phyloP scores from a whole-genome alignment of 1,140 invertebrate genomes.

The Hypothenemus hampei region DNA sequence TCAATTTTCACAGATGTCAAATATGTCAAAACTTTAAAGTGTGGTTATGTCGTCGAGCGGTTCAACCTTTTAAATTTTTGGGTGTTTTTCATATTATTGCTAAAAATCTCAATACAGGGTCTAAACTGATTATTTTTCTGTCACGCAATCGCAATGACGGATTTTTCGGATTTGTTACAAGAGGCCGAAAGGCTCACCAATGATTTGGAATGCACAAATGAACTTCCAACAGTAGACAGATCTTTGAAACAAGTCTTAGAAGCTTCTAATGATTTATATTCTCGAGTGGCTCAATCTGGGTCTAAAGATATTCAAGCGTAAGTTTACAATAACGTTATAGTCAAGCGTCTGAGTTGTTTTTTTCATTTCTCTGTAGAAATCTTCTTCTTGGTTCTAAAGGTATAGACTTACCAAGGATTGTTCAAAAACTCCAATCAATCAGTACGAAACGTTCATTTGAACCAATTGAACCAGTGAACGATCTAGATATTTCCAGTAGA shows the following conservation, averaged over 20 bases:
- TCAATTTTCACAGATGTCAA: too few species aligned
- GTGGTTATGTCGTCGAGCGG: too few species aligned
- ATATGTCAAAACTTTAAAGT: too few species aligned
- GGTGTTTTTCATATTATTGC: too few species aligned
- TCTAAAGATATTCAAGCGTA: slow-evolving; percentile 91
- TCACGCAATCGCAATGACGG: too few species aligned
- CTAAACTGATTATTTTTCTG: too few species aligned
- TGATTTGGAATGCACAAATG: slow-evolving; percentile 77
- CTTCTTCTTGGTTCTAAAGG: slow-evolving; percentile 89
- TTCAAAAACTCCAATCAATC: slow-evolving; percentile 83
- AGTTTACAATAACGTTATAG: slow-evolving; percentile 42
- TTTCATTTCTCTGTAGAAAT: slow-evolving; percentile 57
- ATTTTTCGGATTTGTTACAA: slow-evolving; percentile 81
- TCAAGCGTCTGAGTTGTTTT: not conserved
- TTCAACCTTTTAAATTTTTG: too few species aligned
- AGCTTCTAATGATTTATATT: slow-evolving; percentile 85
- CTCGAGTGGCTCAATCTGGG: slow-evolving; percentile 74
- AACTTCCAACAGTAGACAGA: slow-evolving; percentile 80
- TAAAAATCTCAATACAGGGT: too few species aligned
- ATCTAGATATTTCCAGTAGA: slow-evolving; percentile 85
- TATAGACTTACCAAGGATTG: slow-evolving; percentile 86
- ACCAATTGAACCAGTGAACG: slow-evolving; percentile 80
- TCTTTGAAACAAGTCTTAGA: slow-evolving; percentile 88
- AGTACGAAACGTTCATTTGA: slow-evolving; percentile 82
- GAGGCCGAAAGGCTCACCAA: slow-evolving; percentile 86